Conservation (phyloP, 2,888 invertebrate genomes). For the Caprella mutica region DNA sequence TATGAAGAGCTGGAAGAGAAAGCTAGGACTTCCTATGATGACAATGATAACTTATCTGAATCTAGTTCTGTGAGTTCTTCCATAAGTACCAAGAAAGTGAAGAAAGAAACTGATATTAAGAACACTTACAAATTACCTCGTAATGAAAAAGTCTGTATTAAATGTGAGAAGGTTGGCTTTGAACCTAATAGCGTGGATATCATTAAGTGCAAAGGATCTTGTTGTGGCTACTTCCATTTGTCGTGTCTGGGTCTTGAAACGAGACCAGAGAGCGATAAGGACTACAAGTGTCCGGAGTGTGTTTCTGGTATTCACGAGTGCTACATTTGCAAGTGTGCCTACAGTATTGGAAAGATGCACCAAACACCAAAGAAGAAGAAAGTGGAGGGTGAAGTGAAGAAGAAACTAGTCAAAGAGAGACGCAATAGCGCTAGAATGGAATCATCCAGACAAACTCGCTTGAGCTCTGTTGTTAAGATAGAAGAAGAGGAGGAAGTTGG, state of each 20-base stretch:
- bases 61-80: not conserved
- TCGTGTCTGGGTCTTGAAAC: constrained; percentile 47
- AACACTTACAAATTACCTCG: constrained; percentile 58
- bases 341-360: too few relatives aligned
- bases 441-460: too few relatives aligned
- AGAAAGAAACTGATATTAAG: constrained; percentile 37
- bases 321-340: constrained; percentile 34
- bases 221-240: constrained; percentile 59
- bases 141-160: constrained; percentile 64
- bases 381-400: too few relatives aligned
- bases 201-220: constrained; percentile 62
- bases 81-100: not conserved
- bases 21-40: not conserved
- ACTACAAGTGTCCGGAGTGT: constrained; percentile 41
- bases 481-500: too few relatives aligned
- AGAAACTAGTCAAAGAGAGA: too few relatives aligned
- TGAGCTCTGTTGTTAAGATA: too few relatives aligned
- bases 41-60: not conserved
- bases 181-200: constrained; percentile 48
- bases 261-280: constrained; percentile 33
- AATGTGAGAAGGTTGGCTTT: constrained; percentile 50
- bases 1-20: not conserved
- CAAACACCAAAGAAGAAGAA: too few relatives aligned
- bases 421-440: too few relatives aligned
- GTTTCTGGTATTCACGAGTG: constrained; percentile 36